Evolutionary conservation across 1,140 invertebrate genomes (phyloP).

Genomic region (Alviniconcha marisindica): DNA sequence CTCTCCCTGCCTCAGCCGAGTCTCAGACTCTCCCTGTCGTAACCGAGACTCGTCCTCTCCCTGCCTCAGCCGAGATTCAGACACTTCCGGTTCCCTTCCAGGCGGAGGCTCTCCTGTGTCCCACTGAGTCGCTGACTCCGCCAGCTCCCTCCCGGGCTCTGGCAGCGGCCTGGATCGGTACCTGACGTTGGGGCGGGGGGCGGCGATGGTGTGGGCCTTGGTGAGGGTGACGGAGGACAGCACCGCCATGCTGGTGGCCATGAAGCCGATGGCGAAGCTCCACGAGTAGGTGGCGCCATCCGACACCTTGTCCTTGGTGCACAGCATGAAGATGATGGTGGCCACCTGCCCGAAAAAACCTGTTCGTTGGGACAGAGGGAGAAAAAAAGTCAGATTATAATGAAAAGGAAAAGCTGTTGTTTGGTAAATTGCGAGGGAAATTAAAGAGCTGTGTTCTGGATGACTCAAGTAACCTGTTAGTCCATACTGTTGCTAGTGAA

Average conservation of each 20-base stretch:
- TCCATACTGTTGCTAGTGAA: too few relatives aligned
- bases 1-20: too few relatives aligned
- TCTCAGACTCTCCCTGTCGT: too few relatives aligned
- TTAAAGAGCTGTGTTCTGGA: too few relatives aligned
- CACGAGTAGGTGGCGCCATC: conserved; percentile 19
- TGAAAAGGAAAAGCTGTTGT: too few relatives aligned
- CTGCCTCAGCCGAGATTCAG: too few relatives aligned
- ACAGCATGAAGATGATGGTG: conserved; percentile 33
- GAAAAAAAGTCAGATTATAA: too few relatives aligned
- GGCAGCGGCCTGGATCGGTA: not conserved
- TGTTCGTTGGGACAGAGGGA: too few relatives aligned
- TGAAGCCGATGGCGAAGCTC: conserved; percentile 27
- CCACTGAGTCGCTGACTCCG: not conserved
- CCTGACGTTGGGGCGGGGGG: not conserved
- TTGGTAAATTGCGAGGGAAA: too few relatives aligned
- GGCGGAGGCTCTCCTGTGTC: not conserved
- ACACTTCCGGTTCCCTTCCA: too few relatives aligned
- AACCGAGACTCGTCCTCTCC: too few relatives aligned
- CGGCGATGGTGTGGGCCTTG: conserved; percentile 17
- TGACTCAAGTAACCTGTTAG: too few relatives aligned
- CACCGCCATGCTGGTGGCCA: conserved; percentile 12
- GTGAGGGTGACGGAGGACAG: conserved; percentile 19
- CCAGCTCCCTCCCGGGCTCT: not conserved
- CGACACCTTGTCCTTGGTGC: conserved; percentile 26
- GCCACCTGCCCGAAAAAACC: conserved; percentile 18